Conservation (phyloP, 2,888 invertebrate species). For the Meiosimyza platycephala region DNA sequence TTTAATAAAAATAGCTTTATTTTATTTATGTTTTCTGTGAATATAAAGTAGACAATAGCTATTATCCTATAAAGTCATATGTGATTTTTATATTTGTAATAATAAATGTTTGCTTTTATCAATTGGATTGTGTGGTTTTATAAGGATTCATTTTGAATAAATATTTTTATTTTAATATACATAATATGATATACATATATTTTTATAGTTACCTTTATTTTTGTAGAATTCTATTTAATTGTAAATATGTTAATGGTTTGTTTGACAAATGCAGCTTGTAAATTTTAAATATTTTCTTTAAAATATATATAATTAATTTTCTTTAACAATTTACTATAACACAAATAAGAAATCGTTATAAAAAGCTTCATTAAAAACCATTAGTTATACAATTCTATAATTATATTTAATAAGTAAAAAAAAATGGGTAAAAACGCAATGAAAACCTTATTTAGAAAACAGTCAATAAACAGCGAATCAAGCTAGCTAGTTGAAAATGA, state of each 20-base stretch:
- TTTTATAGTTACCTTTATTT: not conserved
- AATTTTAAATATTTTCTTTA: constrained; percentile 9
- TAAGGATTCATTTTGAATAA: no score
- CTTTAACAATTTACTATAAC: constrained; percentile 2
- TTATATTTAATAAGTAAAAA: not conserved
- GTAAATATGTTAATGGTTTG: constrained; percentile 7
- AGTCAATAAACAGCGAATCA: constrained; percentile 16
- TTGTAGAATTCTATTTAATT: not conserved
- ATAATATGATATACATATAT: not conserved
- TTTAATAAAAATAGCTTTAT: constrained; percentile 22
- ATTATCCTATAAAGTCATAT: no score
- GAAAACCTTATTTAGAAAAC: constrained; percentile 13
- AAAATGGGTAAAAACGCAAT: not conserved
- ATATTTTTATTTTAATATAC: not conserved
- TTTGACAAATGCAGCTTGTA: not conserved
- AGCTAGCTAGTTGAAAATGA: constrained; percentile 4
- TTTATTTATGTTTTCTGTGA: not conserved
- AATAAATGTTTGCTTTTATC: no score
- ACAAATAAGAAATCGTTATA: constrained; percentile 8
- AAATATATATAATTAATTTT: constrained; percentile 2
- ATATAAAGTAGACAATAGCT: not conserved
- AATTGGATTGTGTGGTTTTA: no score
- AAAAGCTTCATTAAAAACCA: constrained; percentile 8
- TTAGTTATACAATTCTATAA: not conserved
- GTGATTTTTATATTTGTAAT: no score